Base-by-base conservation (phyloP, 1,140 invertebrate species). In the Drosophila willistoni region DNA sequence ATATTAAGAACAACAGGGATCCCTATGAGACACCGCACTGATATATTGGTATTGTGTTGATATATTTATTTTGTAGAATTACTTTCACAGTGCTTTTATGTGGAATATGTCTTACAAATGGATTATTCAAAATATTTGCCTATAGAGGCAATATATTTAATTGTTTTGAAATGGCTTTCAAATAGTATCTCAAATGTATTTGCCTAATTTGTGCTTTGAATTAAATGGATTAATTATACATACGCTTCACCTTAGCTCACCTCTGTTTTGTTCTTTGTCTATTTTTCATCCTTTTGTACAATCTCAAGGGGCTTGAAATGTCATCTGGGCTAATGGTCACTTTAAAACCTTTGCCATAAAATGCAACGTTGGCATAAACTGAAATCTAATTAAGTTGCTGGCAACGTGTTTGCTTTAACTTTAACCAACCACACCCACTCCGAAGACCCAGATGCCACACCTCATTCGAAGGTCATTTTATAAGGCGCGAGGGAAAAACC, bases 321-420 rank as follows among this genome's bases (percentile, higher is more conserved):
- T 74, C 71, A 64, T 71, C 51, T 19, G 36, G 47, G 41, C 69
- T 77, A 77, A 73, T 67, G 76, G 62, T 79, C 63, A 78, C 44
- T 70, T 83, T 69, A 71, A 69, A 44, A 41, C 51, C 64, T 51
- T 41, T 65, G 47, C 64, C 59, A 66, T 79, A 65, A 68, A 83
- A 64, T 74, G 80, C 68, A 62, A 62, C 62, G 66, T 61, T 76
- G 64, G 78, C 78, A 68, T 80, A 65, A 78, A 68, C 74, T 62
- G 59, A 70, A 77, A 84, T 84, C 73, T 77, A 84, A 84, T 84
- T 77, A 84, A 84, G 73, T 71, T 61, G 36, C 72, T 61, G 65
- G 62, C 64, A 25, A 68, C 72, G 61, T 73, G 70, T 64, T 72
- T 47, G 72, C 60, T 17, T 57, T 19, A n/a, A 17, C 47, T 51